phyloP scores from a whole-genome alignment of 2,797 vertebrate species.

The Uromys caudimaculatus region DNA sequence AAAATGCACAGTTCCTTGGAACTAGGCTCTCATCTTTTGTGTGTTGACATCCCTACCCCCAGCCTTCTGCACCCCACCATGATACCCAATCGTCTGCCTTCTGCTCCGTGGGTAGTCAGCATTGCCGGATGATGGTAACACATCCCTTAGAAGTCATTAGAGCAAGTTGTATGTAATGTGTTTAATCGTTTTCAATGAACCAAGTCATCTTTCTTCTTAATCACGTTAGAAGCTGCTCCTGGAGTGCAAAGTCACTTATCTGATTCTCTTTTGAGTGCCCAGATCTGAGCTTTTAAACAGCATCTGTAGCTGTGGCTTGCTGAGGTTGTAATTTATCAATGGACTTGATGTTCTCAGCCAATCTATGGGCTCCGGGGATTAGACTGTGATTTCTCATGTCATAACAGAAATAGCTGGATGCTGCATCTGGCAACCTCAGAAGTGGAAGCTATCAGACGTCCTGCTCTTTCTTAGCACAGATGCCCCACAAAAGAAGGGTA shows the following conservation, averaged over 20 bases:
- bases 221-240: slow-evolving; percentile 66
- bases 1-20: background rate
- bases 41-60: background rate
- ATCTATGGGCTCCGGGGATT: background rate
- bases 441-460: rapidly evolving
- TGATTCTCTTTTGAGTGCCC: slow-evolving; percentile 65
- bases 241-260: slow-evolving; percentile 28
- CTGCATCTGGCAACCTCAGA: background rate
- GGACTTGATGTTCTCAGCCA: background rate
- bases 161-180: slow-evolving; percentile 70
- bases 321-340: slow-evolving; percentile 68
- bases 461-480: background rate
- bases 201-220: slow-evolving; percentile 68
- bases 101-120: background rate
- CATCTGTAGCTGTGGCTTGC: slow-evolving; percentile 41
- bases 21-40: background rate
- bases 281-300: slow-evolving; percentile 61
- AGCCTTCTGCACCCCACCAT: background rate
- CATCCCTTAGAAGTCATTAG: slow-evolving; percentile 69
- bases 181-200: slow-evolving; percentile 66
- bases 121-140: slow-evolving; percentile 44
- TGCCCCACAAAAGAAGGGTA: background rate
- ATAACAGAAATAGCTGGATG: background rate
- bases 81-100: slow-evolving; percentile 4
- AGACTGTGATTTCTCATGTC: slow-evolving; percentile 11